A percentile compares a stretch with the other conserved stretches of the same genome.
These are phyloP conservation scores for Phengaris alcon DNA, from an alignment of 2,888 invertebrate species.

Conservation along the genomic window DNA sequence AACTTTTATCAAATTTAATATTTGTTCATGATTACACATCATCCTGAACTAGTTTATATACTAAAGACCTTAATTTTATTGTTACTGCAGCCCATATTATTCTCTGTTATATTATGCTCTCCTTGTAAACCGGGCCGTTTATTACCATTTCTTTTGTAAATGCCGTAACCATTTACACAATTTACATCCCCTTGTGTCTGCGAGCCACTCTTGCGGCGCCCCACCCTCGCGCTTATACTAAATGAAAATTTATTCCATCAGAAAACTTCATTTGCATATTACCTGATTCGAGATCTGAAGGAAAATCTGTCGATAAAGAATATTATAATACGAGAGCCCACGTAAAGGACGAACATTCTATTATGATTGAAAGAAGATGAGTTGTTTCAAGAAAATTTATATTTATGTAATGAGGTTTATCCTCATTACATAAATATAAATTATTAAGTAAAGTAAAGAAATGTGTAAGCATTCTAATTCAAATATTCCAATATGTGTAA, in stretches of 20 bases:
- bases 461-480: background rate
- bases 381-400: background rate
- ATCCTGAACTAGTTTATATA: background rate
- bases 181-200: constrained; percentile 19
- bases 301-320: constrained; percentile 18
- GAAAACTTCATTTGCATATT: constrained; percentile 18
- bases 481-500: background rate
- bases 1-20: background rate
- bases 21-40: background rate
- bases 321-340: background rate
- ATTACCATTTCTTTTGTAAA: constrained; percentile 19
- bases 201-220: constrained; percentile 1
- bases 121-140: constrained; percentile 10
- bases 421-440: background rate
- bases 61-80: background rate
- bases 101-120: constrained; percentile 6
- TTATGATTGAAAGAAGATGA: background rate
- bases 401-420: background rate
- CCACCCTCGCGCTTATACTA: constrained; percentile 14
- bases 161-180: constrained; percentile 15
- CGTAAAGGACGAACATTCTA: background rate
- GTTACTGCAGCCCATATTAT: background rate
- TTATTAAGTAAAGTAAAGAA: background rate
- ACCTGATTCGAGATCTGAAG: constrained; percentile 20
- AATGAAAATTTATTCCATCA: constrained; percentile 20